Conservation (phyloP, 1,140 invertebrate genomes). For the Drosophila ananassae region DNA sequence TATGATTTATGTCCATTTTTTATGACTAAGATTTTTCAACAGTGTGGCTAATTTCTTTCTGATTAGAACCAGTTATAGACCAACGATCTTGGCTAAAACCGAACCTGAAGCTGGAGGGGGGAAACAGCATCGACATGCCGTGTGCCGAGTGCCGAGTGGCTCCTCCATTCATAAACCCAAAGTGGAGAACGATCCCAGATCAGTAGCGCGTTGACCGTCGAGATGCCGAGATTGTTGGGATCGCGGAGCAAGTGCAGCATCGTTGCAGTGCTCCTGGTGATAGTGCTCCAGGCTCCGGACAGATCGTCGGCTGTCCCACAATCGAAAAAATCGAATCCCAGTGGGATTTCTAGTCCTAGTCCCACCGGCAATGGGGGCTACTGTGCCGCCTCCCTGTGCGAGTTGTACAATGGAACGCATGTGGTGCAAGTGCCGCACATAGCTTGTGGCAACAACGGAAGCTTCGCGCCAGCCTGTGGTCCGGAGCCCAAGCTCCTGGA, state of each 20-base stretch:
- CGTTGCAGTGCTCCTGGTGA: slow-evolving; percentile 48
- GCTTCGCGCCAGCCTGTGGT: slow-evolving; percentile 57
- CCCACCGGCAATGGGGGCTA: slow-evolving; percentile 23
- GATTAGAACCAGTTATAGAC: slow-evolving; percentile 42
- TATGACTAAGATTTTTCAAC: slow-evolving; percentile 1
- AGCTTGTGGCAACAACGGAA: slow-evolving; percentile 67
- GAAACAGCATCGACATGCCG: slow-evolving; percentile 11
- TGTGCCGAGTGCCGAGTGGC: slow-evolving; percentile 4
- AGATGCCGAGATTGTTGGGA: slow-evolving; percentile 52
- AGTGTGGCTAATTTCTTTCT: slow-evolving; percentile 41
- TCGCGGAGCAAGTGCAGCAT: slow-evolving; percentile 60
- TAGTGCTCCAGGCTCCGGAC: neutral
- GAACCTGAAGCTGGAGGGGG: slow-evolving; percentile 38
- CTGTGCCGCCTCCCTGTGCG: slow-evolving; percentile 52
- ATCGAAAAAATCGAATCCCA: neutral
- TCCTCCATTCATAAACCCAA: slow-evolving; percentile 59
- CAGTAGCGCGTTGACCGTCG: slow-evolving; percentile 50
- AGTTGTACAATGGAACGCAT: slow-evolving; percentile 73
- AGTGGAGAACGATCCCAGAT: slow-evolving; percentile 28
- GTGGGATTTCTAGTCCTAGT: no score
- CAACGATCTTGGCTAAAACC: neutral
- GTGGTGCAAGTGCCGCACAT: slow-evolving; percentile 55
- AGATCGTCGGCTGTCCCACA: neutral
- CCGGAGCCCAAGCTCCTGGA: slow-evolving; percentile 60
- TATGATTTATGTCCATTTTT: neutral